Evolutionary conservation across 2,113 vertebrate genomes (phyloP).

Genomic region (Coracopsis vasa): DNA sequence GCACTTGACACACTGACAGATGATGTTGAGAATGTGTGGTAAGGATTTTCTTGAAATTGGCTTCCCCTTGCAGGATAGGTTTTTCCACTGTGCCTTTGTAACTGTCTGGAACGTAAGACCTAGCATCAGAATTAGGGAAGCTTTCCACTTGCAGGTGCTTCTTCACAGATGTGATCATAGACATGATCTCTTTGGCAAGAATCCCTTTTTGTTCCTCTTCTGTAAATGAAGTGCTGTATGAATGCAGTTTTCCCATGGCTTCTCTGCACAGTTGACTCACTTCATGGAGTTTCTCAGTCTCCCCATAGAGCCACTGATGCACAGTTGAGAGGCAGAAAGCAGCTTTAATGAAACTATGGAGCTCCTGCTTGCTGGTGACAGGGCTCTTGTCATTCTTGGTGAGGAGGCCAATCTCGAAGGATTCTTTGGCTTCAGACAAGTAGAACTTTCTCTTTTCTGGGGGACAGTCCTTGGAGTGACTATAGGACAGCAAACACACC

Average conservation of each 20-base stretch:
- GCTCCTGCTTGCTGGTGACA: slow-evolving; percentile 87
- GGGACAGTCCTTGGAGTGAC: slow-evolving; percentile 82
- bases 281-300: neutral
- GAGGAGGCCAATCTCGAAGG: slow-evolving; percentile 89
- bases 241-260: slow-evolving; percentile 77
- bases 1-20: slow-evolving; percentile 78
- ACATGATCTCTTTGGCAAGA: slow-evolving; percentile 81
- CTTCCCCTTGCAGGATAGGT: slow-evolving; percentile 41
- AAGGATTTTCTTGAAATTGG: slow-evolving; percentile 78
- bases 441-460: slow-evolving; percentile 55
- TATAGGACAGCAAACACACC: slow-evolving; percentile 86
- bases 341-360: slow-evolving; percentile 88
- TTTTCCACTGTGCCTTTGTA: slow-evolving; percentile 69
- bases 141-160: slow-evolving; percentile 66
- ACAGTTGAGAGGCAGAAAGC: slow-evolving; percentile 82
- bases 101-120: slow-evolving; percentile 84
- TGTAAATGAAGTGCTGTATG: slow-evolving; percentile 51
- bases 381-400: slow-evolving; percentile 72
- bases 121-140: slow-evolving; percentile 78
- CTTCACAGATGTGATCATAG: slow-evolving; percentile 72
- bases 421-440: slow-evolving; percentile 82
- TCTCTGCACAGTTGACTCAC: slow-evolving; percentile 73
- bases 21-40: slow-evolving; percentile 83
- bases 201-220: slow-evolving; percentile 66
- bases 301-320: slow-evolving; percentile 75